Percentiles rank a stretch among this genome's conserved stretches.
These are phyloP conservation scores for Leptothorax acervorum DNA, from an alignment of 2,888 invertebrate species.

Conservation along the genomic window DNA sequence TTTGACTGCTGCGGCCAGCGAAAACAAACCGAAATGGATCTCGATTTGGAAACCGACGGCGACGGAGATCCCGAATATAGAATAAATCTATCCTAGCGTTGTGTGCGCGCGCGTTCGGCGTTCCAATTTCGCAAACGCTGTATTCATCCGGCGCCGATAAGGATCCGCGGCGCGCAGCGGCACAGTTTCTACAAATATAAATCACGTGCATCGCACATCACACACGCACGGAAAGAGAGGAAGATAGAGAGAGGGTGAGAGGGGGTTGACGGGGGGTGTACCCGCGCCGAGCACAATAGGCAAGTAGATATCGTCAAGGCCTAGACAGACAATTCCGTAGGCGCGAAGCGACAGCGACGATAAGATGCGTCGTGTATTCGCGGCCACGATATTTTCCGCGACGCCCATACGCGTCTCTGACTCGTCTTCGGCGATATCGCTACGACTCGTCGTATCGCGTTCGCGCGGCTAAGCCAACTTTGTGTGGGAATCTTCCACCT, in stretches of 20 bases:
- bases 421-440: neutral
- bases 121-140: slow-evolving; percentile 50
- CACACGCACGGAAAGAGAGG: neutral
- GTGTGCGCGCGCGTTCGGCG: slow-evolving; percentile 1
- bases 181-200: slow-evolving; percentile 51
- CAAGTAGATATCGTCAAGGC: slow-evolving; percentile 33
- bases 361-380: slow-evolving; percentile 36
- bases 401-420: neutral
- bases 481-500: neutral
- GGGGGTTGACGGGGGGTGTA: neutral
- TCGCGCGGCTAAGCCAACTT: neutral
- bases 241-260: neutral
- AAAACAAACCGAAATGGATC: slow-evolving; percentile 10
- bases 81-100: slow-evolving; percentile 44
- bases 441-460: neutral
- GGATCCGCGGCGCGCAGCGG: slow-evolving; percentile 34
- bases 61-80: slow-evolving; percentile 22
- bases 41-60: neutral
- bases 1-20: slow-evolving; percentile 8
- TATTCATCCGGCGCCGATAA: slow-evolving; percentile 47
- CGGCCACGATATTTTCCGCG: slow-evolving; percentile 23
- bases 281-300: slow-evolving; percentile 33
- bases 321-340: slow-evolving; percentile 46
- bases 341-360: slow-evolving; percentile 9
- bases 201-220: slow-evolving; percentile 30